Percentiles rank a stretch among this genome's conserved stretches.
Evolutionary conservation across 2,888 invertebrate species (phyloP).

Genomic region (Amiota mariae): DNA sequence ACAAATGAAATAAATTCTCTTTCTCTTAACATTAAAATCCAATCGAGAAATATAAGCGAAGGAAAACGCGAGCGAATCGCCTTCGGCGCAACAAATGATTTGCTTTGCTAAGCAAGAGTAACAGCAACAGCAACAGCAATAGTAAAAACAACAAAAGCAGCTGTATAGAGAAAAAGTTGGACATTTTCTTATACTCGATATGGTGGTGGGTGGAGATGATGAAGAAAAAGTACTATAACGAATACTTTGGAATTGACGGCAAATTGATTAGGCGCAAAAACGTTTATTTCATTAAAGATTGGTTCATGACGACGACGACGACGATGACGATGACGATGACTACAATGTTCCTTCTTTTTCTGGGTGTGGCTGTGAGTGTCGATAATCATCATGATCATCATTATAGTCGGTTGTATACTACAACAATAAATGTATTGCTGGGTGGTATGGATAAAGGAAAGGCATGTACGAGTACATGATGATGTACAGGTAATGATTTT

Average conservation of each 20-base stretch:
- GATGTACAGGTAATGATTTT: conserved; percentile 54
- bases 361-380: conserved; percentile 9
- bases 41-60: no score
- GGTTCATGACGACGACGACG: conserved; percentile 35
- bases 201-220: not conserved
- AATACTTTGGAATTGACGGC: conserved; percentile 33
- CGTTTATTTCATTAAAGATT: conserved; percentile 45
- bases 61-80: not conserved
- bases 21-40: conserved; percentile 8
- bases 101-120: not conserved
- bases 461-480: conserved; percentile 18
- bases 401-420: no score
- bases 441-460: not conserved
- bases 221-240: no score
- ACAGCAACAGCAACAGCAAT: not conserved
- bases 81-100: conserved; percentile 28
- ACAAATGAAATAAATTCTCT: conserved; percentile 65
- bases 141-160: not conserved
- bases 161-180: conserved; percentile 2
- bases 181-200: no score
- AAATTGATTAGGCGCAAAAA: conserved; percentile 67
- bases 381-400: not conserved
- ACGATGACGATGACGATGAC: conserved; percentile 33
- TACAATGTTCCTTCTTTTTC: conserved; percentile 17
- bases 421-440: no score